Evolutionary conservation across 2,797 vertebrate species (phyloP), one percentile per base, ranked within the genome.

Genomic region (Macropodus opercularis): DNA sequence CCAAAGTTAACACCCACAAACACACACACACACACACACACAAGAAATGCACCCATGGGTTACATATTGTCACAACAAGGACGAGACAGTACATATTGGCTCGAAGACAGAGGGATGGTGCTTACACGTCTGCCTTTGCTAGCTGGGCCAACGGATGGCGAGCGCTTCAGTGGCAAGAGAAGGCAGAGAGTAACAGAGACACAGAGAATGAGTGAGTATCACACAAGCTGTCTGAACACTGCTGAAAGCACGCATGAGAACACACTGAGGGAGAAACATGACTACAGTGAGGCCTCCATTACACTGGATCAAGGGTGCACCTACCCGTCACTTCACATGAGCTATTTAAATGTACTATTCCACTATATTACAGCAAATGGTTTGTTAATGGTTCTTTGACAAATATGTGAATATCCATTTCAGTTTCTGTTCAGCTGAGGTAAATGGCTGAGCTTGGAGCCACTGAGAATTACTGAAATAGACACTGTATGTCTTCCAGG

Each of bases 121-220:
- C 96, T 98, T 98, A 98, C 97, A 93, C 95, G 96, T 98, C 95
- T 96, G 95, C 96, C 93, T 97, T 96, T 97, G 94, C 94, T 95
- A 93, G 94, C 90, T 81, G 95, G 94, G 93, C 94, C 94, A 85
- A 95, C 94, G 91, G 96, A 95, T 59, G 96, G 95, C 90, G 96
- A 96, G 84, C 84, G 95, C 97, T 98, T 97, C 79, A 80, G 80
- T 69, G 84, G 83, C 78, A 79, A 72, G 75, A 72, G 77, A 77
- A 81, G 72, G 80, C 55, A 81, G 36, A 86, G 65, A 76, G 77
- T 62, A 69, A 61, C 79, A 89, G 72, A 90, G 60, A 89, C 70
- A 87, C 27, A 83, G 11, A 64, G 82, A 42, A 63, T 55, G 66
- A 67, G 77, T 80, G 73, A 74, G 68, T 67, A 61, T 80, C 65